These are phyloP conservation scores for Stigmatopora argus DNA, from an alignment of 2,113 vertebrate genomes.

Conservation along the genomic window DNA sequence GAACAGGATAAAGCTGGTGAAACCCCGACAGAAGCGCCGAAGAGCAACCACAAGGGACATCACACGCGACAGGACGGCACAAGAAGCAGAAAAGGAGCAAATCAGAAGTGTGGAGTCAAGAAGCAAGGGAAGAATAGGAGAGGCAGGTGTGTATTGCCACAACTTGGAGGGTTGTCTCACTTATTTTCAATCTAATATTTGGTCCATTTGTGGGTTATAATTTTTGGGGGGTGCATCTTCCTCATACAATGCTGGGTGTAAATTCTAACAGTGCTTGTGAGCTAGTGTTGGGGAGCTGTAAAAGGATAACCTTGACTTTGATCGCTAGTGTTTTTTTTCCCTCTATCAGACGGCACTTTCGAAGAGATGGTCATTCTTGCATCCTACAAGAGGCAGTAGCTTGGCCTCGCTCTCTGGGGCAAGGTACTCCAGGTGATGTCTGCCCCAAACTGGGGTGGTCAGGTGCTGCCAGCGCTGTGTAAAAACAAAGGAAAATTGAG, in stretches of 20 bases:
- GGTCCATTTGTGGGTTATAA: not conserved
- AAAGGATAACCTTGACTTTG: not conserved
- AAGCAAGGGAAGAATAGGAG: not conserved
- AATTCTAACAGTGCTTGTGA: not conserved
- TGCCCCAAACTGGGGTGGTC: slow-evolving; percentile 88
- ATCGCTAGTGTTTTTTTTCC: not conserved
- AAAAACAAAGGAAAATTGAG: not conserved
- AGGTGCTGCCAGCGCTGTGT: slow-evolving; percentile 85
- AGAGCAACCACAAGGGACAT: not conserved
- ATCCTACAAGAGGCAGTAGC: slow-evolving; percentile 76
- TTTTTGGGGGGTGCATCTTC: not conserved
- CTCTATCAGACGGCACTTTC: slow-evolving; percentile 78
- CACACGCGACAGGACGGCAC: not conserved
- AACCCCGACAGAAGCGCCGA: not conserved
- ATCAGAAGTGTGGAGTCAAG: not conserved
- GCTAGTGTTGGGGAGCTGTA: not conserved
- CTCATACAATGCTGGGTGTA: not conserved
- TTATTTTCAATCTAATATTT: not conserved
- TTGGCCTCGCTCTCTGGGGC: slow-evolving; percentile 87
- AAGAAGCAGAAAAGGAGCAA: not conserved
- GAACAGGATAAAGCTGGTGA: not conserved
- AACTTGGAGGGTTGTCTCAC: not conserved
- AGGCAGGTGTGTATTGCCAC: not conserved
- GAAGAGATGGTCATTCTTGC: slow-evolving; percentile 77
- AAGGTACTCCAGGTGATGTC: slow-evolving; percentile 92